phyloP scores from a whole-genome alignment of 1,140 invertebrate genomes.

The Dryas iulia region DNA sequence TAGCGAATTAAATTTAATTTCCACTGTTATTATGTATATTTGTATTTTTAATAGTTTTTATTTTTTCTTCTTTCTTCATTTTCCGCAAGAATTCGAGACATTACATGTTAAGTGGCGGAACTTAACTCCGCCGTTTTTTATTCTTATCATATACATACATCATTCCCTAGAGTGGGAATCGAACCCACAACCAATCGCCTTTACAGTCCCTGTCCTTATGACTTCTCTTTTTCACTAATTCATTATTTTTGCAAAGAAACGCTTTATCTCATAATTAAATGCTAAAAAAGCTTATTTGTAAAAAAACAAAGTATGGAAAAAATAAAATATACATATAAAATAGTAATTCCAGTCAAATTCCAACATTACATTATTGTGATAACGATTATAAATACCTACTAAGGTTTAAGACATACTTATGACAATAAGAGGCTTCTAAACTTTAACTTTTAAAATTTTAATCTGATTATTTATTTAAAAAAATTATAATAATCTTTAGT shows the following conservation, averaged over 20 bases:
- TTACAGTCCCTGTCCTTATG: too few relatives aligned
- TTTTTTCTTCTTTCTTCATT: too few relatives aligned
- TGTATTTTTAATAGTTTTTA: not conserved
- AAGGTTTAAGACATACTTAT: slow-evolving; percentile 1
- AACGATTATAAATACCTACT: slow-evolving; percentile 2
- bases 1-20: not conserved
- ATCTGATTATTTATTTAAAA: too few relatives aligned
- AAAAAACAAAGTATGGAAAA: not conserved
- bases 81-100: too few relatives aligned
- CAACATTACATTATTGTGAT: slow-evolving; percentile 1
- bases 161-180: too few relatives aligned
- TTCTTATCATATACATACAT: too few relatives aligned
- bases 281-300: not conserved
- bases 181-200: too few relatives aligned
- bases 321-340: not conserved
- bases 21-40: not conserved
- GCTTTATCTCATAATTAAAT: not conserved
- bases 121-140: too few relatives aligned
- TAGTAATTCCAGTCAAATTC: slow-evolving; percentile 2
- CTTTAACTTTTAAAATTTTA: not conserved
- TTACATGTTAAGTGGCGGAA: too few relatives aligned
- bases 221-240: too few relatives aligned
- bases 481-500: too few relatives aligned
- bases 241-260: not conserved
- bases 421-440: not conserved